These are phyloP conservation scores for Orthosia incerta DNA, from an alignment of 2,888 invertebrate genomes.

Conservation along the genomic window DNA sequence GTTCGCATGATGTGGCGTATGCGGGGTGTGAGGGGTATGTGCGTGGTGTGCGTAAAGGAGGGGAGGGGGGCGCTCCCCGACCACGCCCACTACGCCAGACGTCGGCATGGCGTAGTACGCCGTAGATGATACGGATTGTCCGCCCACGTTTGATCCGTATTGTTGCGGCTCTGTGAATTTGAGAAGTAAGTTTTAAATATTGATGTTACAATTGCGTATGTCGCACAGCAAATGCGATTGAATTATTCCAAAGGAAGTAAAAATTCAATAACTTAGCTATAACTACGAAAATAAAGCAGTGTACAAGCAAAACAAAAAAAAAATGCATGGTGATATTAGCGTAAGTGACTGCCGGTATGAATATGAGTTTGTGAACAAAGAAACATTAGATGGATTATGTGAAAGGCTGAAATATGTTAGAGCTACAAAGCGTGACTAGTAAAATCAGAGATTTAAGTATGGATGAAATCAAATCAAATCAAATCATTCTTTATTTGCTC, in stretches of 20 bases:
- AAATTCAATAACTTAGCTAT: background rate
- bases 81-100: constrained; percentile 84
- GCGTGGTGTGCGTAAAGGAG: constrained; percentile 86
- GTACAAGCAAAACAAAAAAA: no score
- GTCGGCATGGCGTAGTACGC: constrained; percentile 86
- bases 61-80: constrained; percentile 85
- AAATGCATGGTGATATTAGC: no score
- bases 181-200: background rate
- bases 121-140: constrained; percentile 77
- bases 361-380: no score
- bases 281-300: no score
- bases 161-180: constrained; percentile 78
- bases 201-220: background rate
- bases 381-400: no score
- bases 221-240: constrained; percentile 3
- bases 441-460: background rate
- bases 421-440: background rate
- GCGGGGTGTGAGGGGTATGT: constrained; percentile 85
- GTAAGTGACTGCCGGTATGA: no score
- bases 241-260: background rate
- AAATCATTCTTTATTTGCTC: no score
- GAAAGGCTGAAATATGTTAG: background rate
- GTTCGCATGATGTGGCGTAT: constrained; percentile 81
- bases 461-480: no score
- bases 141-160: constrained; percentile 82